A percentile compares a stretch with the other conserved stretches of the same genome.
phyloP scores from a whole-genome alignment of 2,113 vertebrate species.

The Dendropsophus ebraccatus region DNA sequence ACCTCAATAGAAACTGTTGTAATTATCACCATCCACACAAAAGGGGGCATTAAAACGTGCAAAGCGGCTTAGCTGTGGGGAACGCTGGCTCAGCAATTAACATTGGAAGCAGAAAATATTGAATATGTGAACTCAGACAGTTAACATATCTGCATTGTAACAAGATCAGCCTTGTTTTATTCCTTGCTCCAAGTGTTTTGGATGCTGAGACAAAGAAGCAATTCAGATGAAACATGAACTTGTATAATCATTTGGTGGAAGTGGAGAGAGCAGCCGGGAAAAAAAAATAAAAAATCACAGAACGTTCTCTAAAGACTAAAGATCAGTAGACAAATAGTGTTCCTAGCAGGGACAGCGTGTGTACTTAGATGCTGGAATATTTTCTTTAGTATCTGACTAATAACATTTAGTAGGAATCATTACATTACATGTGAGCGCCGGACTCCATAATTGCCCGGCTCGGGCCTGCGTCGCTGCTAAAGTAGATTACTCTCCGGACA shows the following conservation, averaged over 20 bases:
- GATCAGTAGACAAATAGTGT: slow-evolving; percentile 45
- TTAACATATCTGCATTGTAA: slow-evolving; percentile 59
- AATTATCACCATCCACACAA: background rate
- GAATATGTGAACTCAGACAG: slow-evolving; percentile 41
- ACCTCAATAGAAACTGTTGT: background rate
- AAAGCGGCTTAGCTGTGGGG: background rate
- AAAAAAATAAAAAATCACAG: slow-evolving; percentile 37
- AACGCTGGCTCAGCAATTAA: slow-evolving; percentile 7
- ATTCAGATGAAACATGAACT: slow-evolving; percentile 60
- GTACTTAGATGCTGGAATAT: slow-evolving; percentile 21
- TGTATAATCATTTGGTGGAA: slow-evolving; percentile 57
- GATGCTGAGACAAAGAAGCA: slow-evolving; percentile 60
- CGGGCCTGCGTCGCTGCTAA: background rate
- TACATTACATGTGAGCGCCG: background rate
- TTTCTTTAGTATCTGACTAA: background rate
- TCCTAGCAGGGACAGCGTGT: slow-evolving; percentile 26
- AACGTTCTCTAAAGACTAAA: slow-evolving; percentile 27
- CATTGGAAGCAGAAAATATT: slow-evolving; percentile 33
- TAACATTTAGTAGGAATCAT: background rate
- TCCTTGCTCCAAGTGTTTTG: slow-evolving; percentile 57
- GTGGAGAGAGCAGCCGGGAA: slow-evolving; percentile 40
- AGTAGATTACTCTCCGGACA: background rate
- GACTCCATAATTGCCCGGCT: background rate
- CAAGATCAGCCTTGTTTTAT: slow-evolving; percentile 58
- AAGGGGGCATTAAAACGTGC: background rate